Percentiles rank a stretch among this genome's conserved stretches.
Conservation (phyloP, 2,888 invertebrate genomes). For the Osedax fenrisi region DNA sequence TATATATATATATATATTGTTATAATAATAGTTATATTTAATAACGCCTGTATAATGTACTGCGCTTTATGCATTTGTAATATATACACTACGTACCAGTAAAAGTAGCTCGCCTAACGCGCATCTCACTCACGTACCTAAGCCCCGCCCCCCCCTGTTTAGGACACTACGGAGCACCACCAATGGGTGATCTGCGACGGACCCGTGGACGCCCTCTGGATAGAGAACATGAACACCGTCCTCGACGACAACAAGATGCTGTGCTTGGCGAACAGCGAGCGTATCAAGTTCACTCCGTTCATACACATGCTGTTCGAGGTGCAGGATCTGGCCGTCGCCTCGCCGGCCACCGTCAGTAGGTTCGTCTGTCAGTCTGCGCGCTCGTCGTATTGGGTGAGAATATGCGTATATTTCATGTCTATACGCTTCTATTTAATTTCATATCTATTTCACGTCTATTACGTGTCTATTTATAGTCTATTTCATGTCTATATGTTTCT, state of each 20-base stretch:
- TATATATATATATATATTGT: too few relatives aligned
- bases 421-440: too few relatives aligned
- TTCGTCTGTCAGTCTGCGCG: conserved; percentile 39
- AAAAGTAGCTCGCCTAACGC: too few relatives aligned
- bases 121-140: not conserved
- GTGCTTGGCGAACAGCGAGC: conserved; percentile 76
- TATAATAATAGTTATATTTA: too few relatives aligned
- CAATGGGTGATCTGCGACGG: conserved; percentile 85
- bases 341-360: conserved; percentile 74
- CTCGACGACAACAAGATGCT: conserved; percentile 85
- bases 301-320: conserved; percentile 72
- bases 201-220: conserved; percentile 81
- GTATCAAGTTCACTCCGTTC: conserved; percentile 74
- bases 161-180: conserved; percentile 56
- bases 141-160: not conserved
- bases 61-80: too few relatives aligned
- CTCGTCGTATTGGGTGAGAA: too few relatives aligned
- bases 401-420: too few relatives aligned
- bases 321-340: conserved; percentile 73
- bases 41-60: too few relatives aligned
- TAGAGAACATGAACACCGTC: conserved; percentile 82
- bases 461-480: too few relatives aligned
- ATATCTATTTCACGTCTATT: too few relatives aligned
- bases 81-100: too few relatives aligned
- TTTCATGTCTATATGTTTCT: too few relatives aligned